A percentile compares a stretch with the other conserved stretches of the same genome.
Evolutionary conservation across 1,140 invertebrate species (phyloP).

Genomic region (Diorhabda elongata): DNA sequence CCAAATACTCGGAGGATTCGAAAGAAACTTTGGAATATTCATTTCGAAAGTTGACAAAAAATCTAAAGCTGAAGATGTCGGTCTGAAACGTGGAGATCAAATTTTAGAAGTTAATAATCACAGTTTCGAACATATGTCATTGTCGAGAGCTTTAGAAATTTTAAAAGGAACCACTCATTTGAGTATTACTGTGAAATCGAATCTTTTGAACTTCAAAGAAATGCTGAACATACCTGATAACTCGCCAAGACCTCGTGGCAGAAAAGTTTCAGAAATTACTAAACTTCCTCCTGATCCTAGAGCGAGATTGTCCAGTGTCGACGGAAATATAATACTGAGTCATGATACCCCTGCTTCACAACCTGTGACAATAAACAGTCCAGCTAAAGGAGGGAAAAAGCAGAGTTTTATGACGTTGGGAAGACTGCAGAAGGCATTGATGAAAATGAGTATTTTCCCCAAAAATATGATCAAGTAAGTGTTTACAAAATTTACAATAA

Average conservation of each 20-base stretch:
- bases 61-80: slow-evolving; percentile 94
- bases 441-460: slow-evolving; percentile 87
- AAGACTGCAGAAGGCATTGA: slow-evolving; percentile 80
- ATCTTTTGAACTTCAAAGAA: slow-evolving; percentile 80
- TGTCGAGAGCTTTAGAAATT: slow-evolving; percentile 86
- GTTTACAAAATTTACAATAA: no score
- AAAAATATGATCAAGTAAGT: slow-evolving; percentile 74
- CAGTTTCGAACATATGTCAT: slow-evolving; percentile 88
- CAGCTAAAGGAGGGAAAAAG: slow-evolving; percentile 43
- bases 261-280: slow-evolving; percentile 55
- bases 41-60: slow-evolving; percentile 83
- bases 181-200: slow-evolving; percentile 95
- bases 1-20: slow-evolving; percentile 88
- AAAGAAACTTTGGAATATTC: slow-evolving; percentile 86
- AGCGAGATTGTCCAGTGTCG: slow-evolving; percentile 59
- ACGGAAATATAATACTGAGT: slow-evolving; percentile 50
- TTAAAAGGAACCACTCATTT: slow-evolving; percentile 91
- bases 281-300: slow-evolving; percentile 62
- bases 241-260: slow-evolving; percentile 65
- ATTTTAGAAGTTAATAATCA: slow-evolving; percentile 96
- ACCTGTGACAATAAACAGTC: slow-evolving; percentile 46
- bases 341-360: slow-evolving; percentile 43
- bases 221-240: slow-evolving; percentile 84
- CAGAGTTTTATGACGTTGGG: slow-evolving; percentile 83
- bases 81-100: slow-evolving; percentile 94